Percentiles rank a stretch among this genome's conserved stretches.
These are phyloP conservation scores for Pseudococcus jackbeardsleyi DNA, from an alignment of 2,888 invertebrate genomes.

Conservation along the genomic window DNA sequence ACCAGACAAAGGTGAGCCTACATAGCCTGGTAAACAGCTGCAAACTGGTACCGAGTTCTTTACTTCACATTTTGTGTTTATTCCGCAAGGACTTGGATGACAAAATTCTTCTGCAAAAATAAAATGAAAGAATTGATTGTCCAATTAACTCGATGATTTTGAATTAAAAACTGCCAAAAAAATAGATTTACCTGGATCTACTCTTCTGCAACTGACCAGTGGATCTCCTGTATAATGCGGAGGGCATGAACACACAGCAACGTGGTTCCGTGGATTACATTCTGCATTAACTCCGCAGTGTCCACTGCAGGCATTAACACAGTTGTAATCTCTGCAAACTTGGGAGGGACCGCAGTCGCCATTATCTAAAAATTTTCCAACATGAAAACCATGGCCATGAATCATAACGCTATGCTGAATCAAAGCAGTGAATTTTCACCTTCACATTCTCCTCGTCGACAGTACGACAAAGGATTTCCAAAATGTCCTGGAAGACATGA, in stretches of 20 bases:
- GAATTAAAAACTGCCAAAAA: too few species aligned
- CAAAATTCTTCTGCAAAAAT: constrained; percentile 81
- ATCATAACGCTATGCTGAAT: neutral
- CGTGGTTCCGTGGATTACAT: constrained; percentile 83
- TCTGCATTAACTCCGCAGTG: constrained; percentile 83
- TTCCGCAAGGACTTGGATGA: constrained; percentile 85
- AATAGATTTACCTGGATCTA: constrained; percentile 78
- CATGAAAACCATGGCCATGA: neutral
- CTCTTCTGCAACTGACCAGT: constrained; percentile 78
- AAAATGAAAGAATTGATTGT: neutral
- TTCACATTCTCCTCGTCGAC: constrained; percentile 81
- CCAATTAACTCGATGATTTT: too few species aligned
- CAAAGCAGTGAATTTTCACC: constrained; percentile 69
- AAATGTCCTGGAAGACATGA: constrained; percentile 85
- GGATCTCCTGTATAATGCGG: constrained; percentile 85
- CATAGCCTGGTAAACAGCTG: constrained; percentile 81
- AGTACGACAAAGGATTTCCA: constrained; percentile 83
- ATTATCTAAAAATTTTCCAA: constrained; percentile 73
- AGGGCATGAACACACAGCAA: constrained; percentile 85
- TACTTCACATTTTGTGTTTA: constrained; percentile 85
- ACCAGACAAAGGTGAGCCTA: constrained; percentile 82
- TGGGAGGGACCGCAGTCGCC: constrained; percentile 81
- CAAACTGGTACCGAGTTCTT: constrained; percentile 83
- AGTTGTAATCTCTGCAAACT: constrained; percentile 82
- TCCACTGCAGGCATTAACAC: constrained; percentile 83